phyloP scores from a whole-genome alignment of 1,140 invertebrate species.

The Trachymyrmex cornetzi region DNA sequence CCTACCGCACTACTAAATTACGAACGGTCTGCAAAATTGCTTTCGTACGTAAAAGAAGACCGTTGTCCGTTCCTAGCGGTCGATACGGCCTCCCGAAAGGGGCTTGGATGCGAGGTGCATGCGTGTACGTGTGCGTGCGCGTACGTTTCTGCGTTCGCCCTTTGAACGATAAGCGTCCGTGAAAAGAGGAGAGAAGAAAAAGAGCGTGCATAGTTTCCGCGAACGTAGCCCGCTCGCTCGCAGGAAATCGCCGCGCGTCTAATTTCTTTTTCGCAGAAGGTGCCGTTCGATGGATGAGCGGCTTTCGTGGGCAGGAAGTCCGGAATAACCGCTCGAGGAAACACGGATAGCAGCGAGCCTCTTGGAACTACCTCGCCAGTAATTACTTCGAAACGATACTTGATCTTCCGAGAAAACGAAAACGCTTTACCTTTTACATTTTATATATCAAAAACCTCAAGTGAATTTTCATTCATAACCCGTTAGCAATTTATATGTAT shows the following conservation, averaged over 20 bases:
- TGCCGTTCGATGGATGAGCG: slow-evolving; percentile 50
- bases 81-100: slow-evolving; percentile 66
- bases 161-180: neutral
- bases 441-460: neutral
- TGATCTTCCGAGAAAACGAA: slow-evolving; percentile 19
- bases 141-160: slow-evolving; percentile 12
- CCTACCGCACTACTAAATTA: slow-evolving; percentile 78
- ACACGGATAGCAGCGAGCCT: slow-evolving; percentile 4
- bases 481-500: neutral
- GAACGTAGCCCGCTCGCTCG: slow-evolving; percentile 34
- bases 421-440: neutral
- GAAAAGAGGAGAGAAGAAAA: slow-evolving; percentile 33
- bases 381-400: slow-evolving; percentile 26
- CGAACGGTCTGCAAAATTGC: slow-evolving; percentile 78
- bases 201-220: slow-evolving; percentile 15
- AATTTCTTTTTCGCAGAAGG: slow-evolving; percentile 63
- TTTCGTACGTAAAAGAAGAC: slow-evolving; percentile 79
- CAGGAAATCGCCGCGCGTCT: slow-evolving; percentile 17
- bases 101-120: slow-evolving; percentile 48
- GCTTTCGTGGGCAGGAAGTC: slow-evolving; percentile 39
- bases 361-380: slow-evolving; percentile 19
- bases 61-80: slow-evolving; percentile 68
- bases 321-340: slow-evolving; percentile 14
- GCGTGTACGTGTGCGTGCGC: slow-evolving; percentile 55
- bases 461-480: neutral